Conservation (phyloP, 37 sponge, comb jelly and placozoan species). For the Dysidea cf. avara region DNA sequence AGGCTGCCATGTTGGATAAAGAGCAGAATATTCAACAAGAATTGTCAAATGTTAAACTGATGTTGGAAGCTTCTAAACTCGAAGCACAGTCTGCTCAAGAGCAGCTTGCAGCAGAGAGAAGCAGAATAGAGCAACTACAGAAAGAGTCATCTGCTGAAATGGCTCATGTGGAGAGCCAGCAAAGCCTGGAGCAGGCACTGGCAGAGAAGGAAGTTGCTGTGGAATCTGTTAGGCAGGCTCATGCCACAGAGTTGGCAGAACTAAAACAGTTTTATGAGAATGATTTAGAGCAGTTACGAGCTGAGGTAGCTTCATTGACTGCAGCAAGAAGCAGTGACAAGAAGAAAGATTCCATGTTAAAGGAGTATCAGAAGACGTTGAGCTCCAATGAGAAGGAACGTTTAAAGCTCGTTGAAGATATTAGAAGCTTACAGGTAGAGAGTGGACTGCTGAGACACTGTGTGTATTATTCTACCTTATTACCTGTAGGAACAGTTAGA, state of each 20-base stretch:
- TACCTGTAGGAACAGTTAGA: no score
- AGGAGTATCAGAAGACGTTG: slow-evolving; percentile 54
- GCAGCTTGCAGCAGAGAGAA: no score
- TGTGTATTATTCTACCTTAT: not conserved
- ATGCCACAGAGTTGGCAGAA: no score
- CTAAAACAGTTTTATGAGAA: no score
- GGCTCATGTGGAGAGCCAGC: not conserved
- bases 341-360: slow-evolving; percentile 25
- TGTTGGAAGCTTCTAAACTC: no score
- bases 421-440: slow-evolving; percentile 11
- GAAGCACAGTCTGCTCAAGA: no score
- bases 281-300: no score
- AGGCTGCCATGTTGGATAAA: not conserved
- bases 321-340: not conserved
- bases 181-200: not conserved
- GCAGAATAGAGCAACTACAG: no score
- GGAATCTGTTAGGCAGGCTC: no score
- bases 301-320: slow-evolving; percentile 1
- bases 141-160: no score
- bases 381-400: slow-evolving; percentile 25
- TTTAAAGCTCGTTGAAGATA: slow-evolving; percentile 13
- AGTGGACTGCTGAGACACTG: not conserved
- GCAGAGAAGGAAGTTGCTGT: slow-evolving; percentile 38
- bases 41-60: no score
- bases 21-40: no score